These are phyloP conservation scores for Manis crassicaudata DNA, from an alignment of 2,797 vertebrate species.

Conservation along the genomic window DNA sequence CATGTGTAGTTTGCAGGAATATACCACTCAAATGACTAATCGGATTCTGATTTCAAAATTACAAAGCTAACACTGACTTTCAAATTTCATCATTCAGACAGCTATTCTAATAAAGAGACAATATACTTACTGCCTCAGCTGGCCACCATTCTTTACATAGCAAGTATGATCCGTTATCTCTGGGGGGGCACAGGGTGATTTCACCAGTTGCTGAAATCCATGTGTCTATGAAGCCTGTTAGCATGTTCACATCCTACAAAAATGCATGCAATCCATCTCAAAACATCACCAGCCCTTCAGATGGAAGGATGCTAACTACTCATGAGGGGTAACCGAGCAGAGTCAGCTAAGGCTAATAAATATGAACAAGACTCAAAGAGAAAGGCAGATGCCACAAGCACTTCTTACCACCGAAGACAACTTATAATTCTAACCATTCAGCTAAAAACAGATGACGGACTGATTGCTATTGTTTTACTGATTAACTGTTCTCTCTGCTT, in stretches of 20 bases:
- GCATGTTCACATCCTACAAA: conserved; percentile 70
- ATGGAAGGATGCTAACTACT: conserved; percentile 61
- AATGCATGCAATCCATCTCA: conserved; percentile 54
- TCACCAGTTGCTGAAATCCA: conserved; percentile 57
- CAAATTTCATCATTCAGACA: conserved; percentile 63
- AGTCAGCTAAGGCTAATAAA: conserved; percentile 78
- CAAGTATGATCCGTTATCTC: conserved; percentile 63
- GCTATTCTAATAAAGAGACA: conserved; percentile 60
- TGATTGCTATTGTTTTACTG: conserved; percentile 89
- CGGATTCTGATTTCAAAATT: conserved; percentile 44
- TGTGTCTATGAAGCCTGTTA: conserved; percentile 63
- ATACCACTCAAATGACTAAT: conserved; percentile 45
- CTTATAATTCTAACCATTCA: conserved; percentile 86
- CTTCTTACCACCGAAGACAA: conserved; percentile 77
- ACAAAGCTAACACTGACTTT: conserved; percentile 31
- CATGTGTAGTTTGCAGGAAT: neutral
- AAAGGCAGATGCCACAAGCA: conserved; percentile 83
- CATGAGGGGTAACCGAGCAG: conserved; percentile 69
- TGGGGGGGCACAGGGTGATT: conserved; percentile 63
- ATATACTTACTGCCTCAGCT: conserved; percentile 68
- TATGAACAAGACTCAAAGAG: conserved; percentile 68
- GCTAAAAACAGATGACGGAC: conserved; percentile 81
- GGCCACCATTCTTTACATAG: conserved; percentile 69
- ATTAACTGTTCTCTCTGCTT: conserved; percentile 85
- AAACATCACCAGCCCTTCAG: conserved; percentile 75